These are phyloP conservation scores for Fopius arisanus DNA, from an alignment of 1,140 invertebrate genomes.

Conservation along the genomic window DNA sequence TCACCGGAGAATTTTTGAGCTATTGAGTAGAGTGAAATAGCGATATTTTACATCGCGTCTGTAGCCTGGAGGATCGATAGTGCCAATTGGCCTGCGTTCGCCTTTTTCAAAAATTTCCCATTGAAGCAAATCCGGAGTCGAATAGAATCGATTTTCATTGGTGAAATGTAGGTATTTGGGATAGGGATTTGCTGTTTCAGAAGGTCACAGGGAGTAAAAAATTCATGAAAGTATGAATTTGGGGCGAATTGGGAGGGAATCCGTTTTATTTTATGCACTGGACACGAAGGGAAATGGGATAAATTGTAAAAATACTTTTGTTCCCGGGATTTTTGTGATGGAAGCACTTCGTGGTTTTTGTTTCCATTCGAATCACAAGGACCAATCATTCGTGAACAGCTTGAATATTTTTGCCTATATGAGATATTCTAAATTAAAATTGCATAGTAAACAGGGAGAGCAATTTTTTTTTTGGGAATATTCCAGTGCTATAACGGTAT, in stretches of 20 bases:
- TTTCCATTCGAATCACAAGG: no score
- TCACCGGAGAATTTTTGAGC: background rate
- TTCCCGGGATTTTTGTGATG: background rate
- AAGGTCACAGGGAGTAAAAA: background rate
- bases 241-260: background rate
- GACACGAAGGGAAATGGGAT: background rate
- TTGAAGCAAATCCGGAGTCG: background rate
- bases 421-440: no score
- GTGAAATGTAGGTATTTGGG: background rate
- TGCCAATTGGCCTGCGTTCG: background rate
- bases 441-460: no score
- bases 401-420: no score
- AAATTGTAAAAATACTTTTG: background rate
- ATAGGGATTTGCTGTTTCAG: background rate
- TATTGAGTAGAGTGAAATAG: background rate
- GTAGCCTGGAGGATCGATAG: background rate
- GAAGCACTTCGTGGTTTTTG: background rate
- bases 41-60: background rate
- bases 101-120: background rate
- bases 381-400: no score
- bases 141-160: background rate
- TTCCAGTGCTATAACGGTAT: no score
- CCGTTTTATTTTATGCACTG: background rate
- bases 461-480: no score
- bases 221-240: background rate